Base-by-base conservation (phyloP, 1,140 invertebrate species). In the Coelopa frigida region DNA sequence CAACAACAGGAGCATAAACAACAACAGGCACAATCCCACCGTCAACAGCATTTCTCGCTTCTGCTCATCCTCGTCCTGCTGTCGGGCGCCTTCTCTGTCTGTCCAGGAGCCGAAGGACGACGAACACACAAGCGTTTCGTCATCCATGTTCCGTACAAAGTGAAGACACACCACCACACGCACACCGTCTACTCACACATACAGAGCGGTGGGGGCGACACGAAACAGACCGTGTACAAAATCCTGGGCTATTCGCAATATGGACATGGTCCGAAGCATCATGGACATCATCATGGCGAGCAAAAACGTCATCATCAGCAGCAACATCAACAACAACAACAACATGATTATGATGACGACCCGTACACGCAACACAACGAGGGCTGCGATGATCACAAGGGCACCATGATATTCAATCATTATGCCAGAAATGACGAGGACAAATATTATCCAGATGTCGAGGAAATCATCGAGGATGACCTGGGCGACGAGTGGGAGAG, bases 351-450 rank as follows among this genome's bases (percentile, higher is more conserved):
- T 29, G 27, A n/a, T 29, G 27, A 29, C n/a, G 27, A 12, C 26
- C 12, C 31, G 15, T 31, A 32, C 27, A 22, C 27, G 17, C 11
- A 18, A 27, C 6, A 5, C 36, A 20, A 6, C 7, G 33, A 39
- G 2, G 37, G 21, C 24, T 24, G 21, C 18, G 20, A 39, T 39
- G 36, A 51, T 10, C 21, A 54, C 52, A n/a, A n/a, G n/a, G 52
- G 57, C 35, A 61, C 64, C 49, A 60, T 65, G 57, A 41, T 62
- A 40, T 66, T 57, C 51, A 66, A 66, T 65, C 62, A 66, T 32
- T 66, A 54, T 49, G 59, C 59, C 11, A 50, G 62, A 21, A 59
- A 58, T 42, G 48, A 61, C 29, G 49, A 54, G 23, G 33, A 33
- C 32, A 37, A 40, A 12, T 41, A 49, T 38, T 50, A 45, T 45